Evolutionary conservation across 2,113 vertebrate species (phyloP), one percentile per base, ranked within the genome.

Genomic region (Ibidorhyncha struthersii): DNA sequence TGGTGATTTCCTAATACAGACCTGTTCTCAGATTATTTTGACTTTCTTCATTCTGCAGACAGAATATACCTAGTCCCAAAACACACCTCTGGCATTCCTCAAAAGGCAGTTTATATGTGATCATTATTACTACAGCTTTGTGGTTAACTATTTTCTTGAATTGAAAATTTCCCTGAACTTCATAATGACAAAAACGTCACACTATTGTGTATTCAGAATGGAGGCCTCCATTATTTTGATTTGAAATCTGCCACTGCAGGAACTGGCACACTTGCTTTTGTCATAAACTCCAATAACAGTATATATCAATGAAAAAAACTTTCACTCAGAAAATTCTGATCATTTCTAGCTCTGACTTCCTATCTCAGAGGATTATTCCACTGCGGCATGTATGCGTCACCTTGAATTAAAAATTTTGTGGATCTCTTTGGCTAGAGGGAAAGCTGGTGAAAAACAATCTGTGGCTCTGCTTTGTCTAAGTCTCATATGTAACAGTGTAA

Each of bases 301-400:
- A 71, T 41, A 8, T 12, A 86, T 41, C 22, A 53, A 40, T 61
- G 23, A 70, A 85, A 86, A 90, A 90, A n/a, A 4, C 12, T 21
- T 43, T 47, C 25, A 32, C 32, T 81, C 20, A 45, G 43, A 71
- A 82, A 72, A 66, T 61, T 66, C 56, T 72, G 15, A 49, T 47
- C 29, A 30, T 18, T 86, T 77, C 43, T 61, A 43, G 19, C 32
- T 66, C 56, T 89, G 69, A 77, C 40, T 30, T 61, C 2, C 0
- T 66, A 25, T 29, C 36, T 53, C 43, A 53, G 56, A 82, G 38
- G 19, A 74, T 32, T 25, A 73, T 53, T 56, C 90, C 69, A 29
- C 18, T 30, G 22, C 34, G 30, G 9, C 34, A 87, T 3, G 12
- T 69, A 52, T 0, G 4, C 1, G 3, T 29, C 43, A 59, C 65